Evolutionary conservation across 2,797 vertebrate genomes (phyloP), one percentile per base, ranked within the genome.

Genomic region (Gobio occitaniae): DNA sequence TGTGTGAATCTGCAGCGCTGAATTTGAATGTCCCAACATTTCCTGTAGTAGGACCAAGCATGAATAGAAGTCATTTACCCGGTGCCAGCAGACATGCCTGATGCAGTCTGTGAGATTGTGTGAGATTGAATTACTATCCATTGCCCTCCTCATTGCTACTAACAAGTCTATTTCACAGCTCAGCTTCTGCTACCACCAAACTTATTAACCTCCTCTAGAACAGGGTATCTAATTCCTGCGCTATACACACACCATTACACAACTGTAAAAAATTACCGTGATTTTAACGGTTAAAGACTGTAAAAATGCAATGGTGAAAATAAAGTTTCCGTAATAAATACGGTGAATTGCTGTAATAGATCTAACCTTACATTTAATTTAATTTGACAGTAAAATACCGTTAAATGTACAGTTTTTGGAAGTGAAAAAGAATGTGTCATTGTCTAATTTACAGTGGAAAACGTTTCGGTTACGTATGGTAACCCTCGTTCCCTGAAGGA

Each of bases 101-200:
- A 80, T 83, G 66, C 79, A 85, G 88, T 77, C 81, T 56, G 83
- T 44, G 41, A 44, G 70, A 82, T 90, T 87, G 82, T 77, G 82
- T 84, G 84, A 88, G 88, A 89, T 77, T 89, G 85, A 91, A 91
- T 91, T 89, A 89, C 86, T 82, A 85, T 88, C 80, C 82, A 85
- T 59, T 85, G 47, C 72, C 86, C 80, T 88, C 76, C 86, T 88
- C 86, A 83, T 85, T 89, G 82, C 87, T 78, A 47, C 83, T 89
- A 89, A 89, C 86, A 90, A 86, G 88, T 90, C 85, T 83, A 88
- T 89, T 91, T 90, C 84, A 90, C 85, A 89, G 52, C 63, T 52
- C 75, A 85, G 79, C 54, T 80, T 88, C 75, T 78, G 69, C 86
- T 82, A 69, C 69, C 41, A 15, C 71, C 86, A 86, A 86, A 82